Percentiles rank a stretch among this genome's conserved stretches.
Conservation (phyloP, 2,797 vertebrate species). For the Sebastes hubbsi region DNA sequence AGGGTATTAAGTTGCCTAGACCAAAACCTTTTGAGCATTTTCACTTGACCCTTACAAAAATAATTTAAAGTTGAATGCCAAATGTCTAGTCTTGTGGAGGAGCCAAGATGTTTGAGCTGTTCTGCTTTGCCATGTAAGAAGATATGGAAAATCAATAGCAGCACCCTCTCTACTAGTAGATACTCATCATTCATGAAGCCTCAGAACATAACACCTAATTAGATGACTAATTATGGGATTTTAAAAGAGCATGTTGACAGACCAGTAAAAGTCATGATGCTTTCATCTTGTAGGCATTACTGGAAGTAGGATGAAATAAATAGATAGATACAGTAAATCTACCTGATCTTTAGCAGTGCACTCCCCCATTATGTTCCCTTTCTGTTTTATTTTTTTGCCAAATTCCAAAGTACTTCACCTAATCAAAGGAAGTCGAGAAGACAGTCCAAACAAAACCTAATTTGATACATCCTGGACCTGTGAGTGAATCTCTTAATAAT, state of each 20-base stretch:
- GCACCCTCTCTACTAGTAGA: neutral
- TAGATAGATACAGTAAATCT: neutral
- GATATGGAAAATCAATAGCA: conserved; percentile 8
- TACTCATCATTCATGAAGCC: neutral
- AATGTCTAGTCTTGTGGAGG: neutral
- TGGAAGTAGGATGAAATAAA: neutral
- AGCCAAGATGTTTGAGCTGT: neutral
- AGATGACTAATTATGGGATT: conserved; percentile 21
- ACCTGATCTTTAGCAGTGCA: neutral
- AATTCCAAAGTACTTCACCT: neutral
- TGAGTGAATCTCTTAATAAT: conserved; percentile 7
- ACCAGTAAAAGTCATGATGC: neutral
- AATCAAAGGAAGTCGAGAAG: neutral
- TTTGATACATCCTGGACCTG: conserved; percentile 13
- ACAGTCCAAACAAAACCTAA: conserved; percentile 13
- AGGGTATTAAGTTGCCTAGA: neutral
- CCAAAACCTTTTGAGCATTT: neutral
- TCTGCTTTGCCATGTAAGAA: neutral
- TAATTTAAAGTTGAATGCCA: neutral
- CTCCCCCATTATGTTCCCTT: neutral
- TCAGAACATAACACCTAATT: conserved; percentile 1
- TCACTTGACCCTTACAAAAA: neutral
- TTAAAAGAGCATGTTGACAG: neutral
- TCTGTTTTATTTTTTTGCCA: neutral
- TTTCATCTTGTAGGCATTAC: neutral